These are phyloP conservation scores for Oryzias curvinotus DNA, from an alignment of 2,113 vertebrate species.

Conservation along the genomic window DNA sequence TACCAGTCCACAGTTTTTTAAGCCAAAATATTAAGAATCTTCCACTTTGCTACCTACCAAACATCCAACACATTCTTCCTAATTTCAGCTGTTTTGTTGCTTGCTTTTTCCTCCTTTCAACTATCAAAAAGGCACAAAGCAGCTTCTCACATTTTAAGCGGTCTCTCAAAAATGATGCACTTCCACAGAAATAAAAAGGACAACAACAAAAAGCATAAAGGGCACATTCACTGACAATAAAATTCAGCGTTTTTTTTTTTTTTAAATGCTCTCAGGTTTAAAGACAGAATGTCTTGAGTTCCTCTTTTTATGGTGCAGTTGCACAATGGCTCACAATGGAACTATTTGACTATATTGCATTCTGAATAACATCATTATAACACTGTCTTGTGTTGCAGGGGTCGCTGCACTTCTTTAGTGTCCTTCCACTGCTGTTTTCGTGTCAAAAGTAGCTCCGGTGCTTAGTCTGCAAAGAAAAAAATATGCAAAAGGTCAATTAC, in stretches of 20 bases:
- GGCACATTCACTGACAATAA: slow-evolving; percentile 52
- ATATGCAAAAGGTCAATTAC: slow-evolving; percentile 12
- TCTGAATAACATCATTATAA: slow-evolving; percentile 48
- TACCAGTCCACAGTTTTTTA: not conserved
- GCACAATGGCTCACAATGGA: slow-evolving; percentile 33
- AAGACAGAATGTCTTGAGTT: slow-evolving; percentile 16
- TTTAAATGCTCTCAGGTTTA: slow-evolving; percentile 20
- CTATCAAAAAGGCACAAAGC: slow-evolving; percentile 60
- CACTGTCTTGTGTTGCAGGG: slow-evolving; percentile 55
- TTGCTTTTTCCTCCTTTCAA: slow-evolving; percentile 1
- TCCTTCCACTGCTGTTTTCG: slow-evolving; percentile 77
- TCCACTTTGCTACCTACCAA: slow-evolving; percentile 6
- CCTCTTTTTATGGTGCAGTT: slow-evolving; percentile 24
- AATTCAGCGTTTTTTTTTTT: slow-evolving; percentile 16
- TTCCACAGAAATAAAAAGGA: slow-evolving; percentile 20
- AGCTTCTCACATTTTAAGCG: slow-evolving; percentile 40
- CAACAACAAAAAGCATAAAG: slow-evolving; percentile 27
- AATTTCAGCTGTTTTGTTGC: not conserved
- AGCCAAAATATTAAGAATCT: not conserved
- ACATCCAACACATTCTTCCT: slow-evolving; percentile 7
- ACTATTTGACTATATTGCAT: slow-evolving; percentile 26
- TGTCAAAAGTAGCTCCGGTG: slow-evolving; percentile 74
- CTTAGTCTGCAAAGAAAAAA: slow-evolving; percentile 67
- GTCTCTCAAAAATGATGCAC: slow-evolving; percentile 20
- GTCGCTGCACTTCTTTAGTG: slow-evolving; percentile 51